A percentile compares a stretch with the other conserved stretches of the same genome.
These are phyloP conservation scores for rat (Rattus norvegicus) DNA, from an alignment of 2,113 vertebrate species.

Conservation along the genomic window DNA sequence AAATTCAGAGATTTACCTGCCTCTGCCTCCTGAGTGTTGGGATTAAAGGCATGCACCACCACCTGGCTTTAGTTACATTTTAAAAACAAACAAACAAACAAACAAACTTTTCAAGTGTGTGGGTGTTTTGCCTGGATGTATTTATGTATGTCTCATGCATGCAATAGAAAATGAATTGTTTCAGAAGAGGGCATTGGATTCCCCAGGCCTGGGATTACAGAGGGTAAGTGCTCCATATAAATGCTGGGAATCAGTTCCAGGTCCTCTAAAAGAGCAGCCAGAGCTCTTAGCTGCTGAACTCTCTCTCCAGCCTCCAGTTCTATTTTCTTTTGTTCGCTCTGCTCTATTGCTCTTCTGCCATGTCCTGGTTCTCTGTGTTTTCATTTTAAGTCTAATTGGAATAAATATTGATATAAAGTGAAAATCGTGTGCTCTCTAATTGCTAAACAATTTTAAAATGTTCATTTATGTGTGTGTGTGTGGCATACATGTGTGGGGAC, in stretches of 20 bases:
- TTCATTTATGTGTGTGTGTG: not conserved
- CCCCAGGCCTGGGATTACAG: not conserved
- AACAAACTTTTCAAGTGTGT: not conserved
- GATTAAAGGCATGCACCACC: not conserved
- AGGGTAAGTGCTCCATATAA: not conserved
- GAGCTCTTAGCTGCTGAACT: not conserved
- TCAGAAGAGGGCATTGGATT: not conserved
- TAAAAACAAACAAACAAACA: not conserved
- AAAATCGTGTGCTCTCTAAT: conserved; percentile 2
- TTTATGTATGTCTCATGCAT: not conserved
- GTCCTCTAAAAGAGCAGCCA: not conserved
- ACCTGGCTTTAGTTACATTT: not conserved
- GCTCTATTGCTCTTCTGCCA: not conserved
- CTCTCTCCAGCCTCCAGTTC: not conserved
- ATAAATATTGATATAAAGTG: conserved; percentile 7
- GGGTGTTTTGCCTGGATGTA: not conserved
- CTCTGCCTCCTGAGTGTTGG: not conserved
- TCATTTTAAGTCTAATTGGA: not conserved
- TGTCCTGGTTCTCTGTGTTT: not conserved
- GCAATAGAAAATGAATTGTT: not conserved
- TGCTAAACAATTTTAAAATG: not conserved
- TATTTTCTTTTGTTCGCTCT: not conserved
- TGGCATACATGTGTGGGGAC: not conserved
- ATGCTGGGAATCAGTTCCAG: not conserved
- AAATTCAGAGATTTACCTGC: not conserved